These are phyloP conservation scores for Oriolus oriolus DNA, from an alignment of 2,113 vertebrate species.

Conservation along the genomic window DNA sequence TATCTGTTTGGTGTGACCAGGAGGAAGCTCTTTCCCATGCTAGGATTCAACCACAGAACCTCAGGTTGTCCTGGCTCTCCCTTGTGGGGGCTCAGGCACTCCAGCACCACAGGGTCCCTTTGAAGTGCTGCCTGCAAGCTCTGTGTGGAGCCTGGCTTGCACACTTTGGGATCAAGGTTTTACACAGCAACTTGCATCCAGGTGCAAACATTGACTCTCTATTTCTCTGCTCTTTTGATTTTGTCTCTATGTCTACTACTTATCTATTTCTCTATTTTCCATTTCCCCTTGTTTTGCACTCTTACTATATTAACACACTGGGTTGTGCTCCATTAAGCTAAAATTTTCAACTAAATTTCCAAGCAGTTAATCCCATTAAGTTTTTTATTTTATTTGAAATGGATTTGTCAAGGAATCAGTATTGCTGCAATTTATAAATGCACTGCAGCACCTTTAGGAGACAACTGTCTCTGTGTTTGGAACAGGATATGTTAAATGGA, in stretches of 20 bases:
- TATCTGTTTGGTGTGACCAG: background rate
- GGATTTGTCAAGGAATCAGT: slow-evolving; percentile 20
- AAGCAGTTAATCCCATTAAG: slow-evolving; percentile 14
- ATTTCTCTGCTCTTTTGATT: background rate
- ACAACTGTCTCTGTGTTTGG: background rate
- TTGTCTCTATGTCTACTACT: background rate
- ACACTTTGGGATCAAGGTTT: background rate
- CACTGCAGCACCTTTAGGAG: background rate
- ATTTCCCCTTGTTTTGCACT: background rate
- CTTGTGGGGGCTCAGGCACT: fast-evolving
- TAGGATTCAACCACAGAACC: background rate
- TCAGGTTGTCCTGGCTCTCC: background rate
- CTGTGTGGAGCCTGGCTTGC: background rate
- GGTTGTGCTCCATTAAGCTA: background rate
- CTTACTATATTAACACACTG: background rate
- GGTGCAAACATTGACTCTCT: background rate
- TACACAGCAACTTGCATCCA: background rate
- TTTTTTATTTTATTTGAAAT: slow-evolving; percentile 31
- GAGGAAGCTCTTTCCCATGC: background rate
- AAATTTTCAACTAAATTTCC: background rate
- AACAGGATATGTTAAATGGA: slow-evolving; percentile 24
- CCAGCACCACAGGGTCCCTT: fast-evolving
- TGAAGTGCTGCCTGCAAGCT: background rate
- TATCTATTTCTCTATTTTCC: background rate
- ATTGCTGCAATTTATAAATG: slow-evolving; percentile 13